Evolutionary conservation across 1,140 invertebrate species (phyloP).

Genomic region (Drosophila teissieri): DNA sequence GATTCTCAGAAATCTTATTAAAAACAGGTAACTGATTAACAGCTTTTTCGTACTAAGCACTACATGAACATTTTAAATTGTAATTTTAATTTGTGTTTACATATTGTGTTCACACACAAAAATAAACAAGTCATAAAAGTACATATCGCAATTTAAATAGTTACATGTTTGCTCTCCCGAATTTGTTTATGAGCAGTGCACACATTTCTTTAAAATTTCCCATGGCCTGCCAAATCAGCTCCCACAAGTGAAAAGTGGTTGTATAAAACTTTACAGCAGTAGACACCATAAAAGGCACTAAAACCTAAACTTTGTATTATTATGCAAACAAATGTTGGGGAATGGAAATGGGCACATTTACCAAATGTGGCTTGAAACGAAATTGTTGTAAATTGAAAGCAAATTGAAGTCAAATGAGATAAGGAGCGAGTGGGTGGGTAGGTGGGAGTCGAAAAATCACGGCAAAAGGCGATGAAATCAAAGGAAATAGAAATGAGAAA

Average conservation of each 20-base stretch:
- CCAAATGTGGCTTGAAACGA: conserved; percentile 58
- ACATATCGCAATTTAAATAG: background rate
- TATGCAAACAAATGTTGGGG: conserved; percentile 43
- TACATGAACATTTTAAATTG: no score
- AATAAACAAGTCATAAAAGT: no score
- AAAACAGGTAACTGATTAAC: no score
- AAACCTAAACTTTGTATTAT: conserved; percentile 21
- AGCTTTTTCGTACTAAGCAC: no score
- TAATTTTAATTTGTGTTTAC: no score
- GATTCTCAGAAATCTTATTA: no score
- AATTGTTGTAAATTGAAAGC: conserved; percentile 83
- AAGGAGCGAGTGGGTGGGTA: conserved; percentile 15
- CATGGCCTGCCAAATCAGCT: conserved; percentile 28
- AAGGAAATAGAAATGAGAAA: conserved; percentile 70
- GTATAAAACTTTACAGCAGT: conserved; percentile 47
- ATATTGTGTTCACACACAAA: no score
- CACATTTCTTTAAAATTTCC: conserved; percentile 18
- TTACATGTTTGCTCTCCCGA: background rate
- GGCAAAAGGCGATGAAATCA: conserved; percentile 63
- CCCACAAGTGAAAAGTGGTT: conserved; percentile 29
- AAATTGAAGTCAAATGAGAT: conserved; percentile 74
- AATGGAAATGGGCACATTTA: conserved; percentile 63
- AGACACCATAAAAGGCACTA: conserved; percentile 36
- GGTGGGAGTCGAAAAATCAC: conserved; percentile 18
- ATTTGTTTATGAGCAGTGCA: background rate